A percentile compares a stretch with the other conserved stretches of the same genome.
These are phyloP conservation scores for Troilus luridus DNA, from an alignment of 2,888 invertebrate species.

Conservation along the genomic window DNA sequence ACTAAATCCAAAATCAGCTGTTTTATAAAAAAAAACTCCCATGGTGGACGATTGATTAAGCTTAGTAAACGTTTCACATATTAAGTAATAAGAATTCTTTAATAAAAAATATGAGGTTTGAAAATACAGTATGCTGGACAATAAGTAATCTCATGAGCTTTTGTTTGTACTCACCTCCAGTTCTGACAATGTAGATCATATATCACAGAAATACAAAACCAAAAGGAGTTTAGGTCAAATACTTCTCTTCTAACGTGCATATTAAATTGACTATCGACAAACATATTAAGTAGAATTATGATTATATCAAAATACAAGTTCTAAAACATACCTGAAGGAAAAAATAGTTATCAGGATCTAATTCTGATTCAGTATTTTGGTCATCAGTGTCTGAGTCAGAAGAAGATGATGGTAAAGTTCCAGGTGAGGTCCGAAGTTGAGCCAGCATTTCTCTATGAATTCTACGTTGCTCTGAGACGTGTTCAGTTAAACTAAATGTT, in stretches of 20 bases:
- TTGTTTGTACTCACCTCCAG: too few species aligned
- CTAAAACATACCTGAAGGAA: slow-evolving; percentile 74
- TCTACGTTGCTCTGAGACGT: slow-evolving; percentile 89
- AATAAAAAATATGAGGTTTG: too few species aligned
- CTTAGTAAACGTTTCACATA: too few species aligned
- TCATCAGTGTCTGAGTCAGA: slow-evolving; percentile 87
- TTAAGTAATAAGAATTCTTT: too few species aligned
- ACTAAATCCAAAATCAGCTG: too few species aligned
- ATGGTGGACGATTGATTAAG: too few species aligned
- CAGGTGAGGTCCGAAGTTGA: slow-evolving; percentile 70
- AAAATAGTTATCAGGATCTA: slow-evolving; percentile 91
- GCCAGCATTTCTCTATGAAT: slow-evolving; percentile 86
- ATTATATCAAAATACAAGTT: background rate
- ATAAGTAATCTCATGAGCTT: too few species aligned
- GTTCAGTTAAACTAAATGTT: slow-evolving; percentile 88
- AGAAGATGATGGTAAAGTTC: slow-evolving; percentile 75
- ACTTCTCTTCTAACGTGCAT: background rate
- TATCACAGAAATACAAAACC: background rate
- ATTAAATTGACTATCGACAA: background rate
- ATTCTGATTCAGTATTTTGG: slow-evolving; percentile 85
- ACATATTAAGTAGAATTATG: background rate
- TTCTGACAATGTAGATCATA: background rate
- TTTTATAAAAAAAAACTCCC: too few species aligned
- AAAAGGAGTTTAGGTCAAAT: background rate
- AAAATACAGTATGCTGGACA: too few species aligned